Conservation (phyloP, 2,888 invertebrate genomes). For the Phrixothrix hirtus region DNA sequence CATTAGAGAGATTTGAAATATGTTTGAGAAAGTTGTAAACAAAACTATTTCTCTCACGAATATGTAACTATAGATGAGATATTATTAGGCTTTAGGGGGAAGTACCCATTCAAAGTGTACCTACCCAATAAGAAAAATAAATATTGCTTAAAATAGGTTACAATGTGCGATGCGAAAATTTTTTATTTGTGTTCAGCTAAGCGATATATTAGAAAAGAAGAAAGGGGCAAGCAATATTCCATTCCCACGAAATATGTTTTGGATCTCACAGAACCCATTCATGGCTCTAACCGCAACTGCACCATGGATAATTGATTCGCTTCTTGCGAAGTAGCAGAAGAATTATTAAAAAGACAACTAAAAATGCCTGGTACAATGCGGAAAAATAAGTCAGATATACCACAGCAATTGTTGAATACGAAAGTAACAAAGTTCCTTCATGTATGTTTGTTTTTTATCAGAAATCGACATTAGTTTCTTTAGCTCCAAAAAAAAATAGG, state of each 20-base stretch:
- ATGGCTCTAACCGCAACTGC: slow-evolving; percentile 24
- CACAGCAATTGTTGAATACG: slow-evolving; percentile 28
- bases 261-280: slow-evolving; percentile 9
- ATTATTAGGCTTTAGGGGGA: slow-evolving; percentile 6
- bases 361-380: slow-evolving; percentile 27
- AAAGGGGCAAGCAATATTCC: slow-evolving; percentile 7
- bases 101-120: neutral
- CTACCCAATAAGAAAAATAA: slow-evolving; percentile 32
- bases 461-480: slow-evolving; percentile 33
- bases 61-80: slow-evolving; percentile 1
- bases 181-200: slow-evolving; percentile 7
- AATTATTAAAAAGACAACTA: slow-evolving; percentile 18
- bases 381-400: slow-evolving; percentile 36
- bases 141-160: slow-evolving; percentile 28
- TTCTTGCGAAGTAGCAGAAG: slow-evolving; percentile 19
- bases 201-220: slow-evolving; percentile 10
- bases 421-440: slow-evolving; percentile 8
- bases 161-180: slow-evolving; percentile 21
- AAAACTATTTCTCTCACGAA: slow-evolving; percentile 9
- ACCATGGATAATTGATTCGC: slow-evolving; percentile 31
- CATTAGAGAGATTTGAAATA: slow-evolving; percentile 4
- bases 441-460: slow-evolving; percentile 35
- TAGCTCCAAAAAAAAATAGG: slow-evolving; percentile 32
- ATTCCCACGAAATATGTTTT: slow-evolving; percentile 22
- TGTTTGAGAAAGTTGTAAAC: slow-evolving; percentile 17